Conservation (phyloP, 2,113 vertebrate species). For the Oreochromis niloticus region DNA sequence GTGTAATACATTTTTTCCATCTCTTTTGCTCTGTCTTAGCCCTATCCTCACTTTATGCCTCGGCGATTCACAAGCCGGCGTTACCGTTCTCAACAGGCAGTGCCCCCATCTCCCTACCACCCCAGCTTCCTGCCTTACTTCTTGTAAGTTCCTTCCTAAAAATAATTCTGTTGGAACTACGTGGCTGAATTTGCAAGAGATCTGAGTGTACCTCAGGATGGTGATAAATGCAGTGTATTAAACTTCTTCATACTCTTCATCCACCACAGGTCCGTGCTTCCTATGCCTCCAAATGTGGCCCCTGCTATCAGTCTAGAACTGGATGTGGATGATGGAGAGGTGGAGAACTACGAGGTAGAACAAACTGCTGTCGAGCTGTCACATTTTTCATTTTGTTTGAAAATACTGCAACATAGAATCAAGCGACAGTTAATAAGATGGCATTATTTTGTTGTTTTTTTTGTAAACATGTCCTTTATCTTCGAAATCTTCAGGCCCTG, state of each 20-base stretch:
- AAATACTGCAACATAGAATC: background rate
- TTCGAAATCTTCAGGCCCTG: slow-evolving; percentile 75
- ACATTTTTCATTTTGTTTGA: background rate
- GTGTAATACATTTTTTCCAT: background rate
- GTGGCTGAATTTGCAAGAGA: background rate
- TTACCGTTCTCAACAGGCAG: slow-evolving; percentile 88
- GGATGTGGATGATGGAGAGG: slow-evolving; percentile 96
- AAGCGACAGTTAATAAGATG: background rate
- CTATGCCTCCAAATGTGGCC: slow-evolving; percentile 89
- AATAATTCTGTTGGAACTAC: background rate
- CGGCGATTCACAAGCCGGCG: slow-evolving; percentile 88
- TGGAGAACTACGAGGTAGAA: slow-evolving; percentile 97
- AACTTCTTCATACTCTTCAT: background rate
- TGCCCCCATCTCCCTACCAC: slow-evolving; percentile 90
- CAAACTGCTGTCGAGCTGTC: background rate
- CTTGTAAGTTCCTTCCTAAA: slow-evolving; percentile 77
- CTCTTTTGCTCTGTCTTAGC: slow-evolving; percentile 59
- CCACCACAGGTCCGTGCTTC: slow-evolving; percentile 88
- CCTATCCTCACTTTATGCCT: slow-evolving; percentile 93
- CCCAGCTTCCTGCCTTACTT: slow-evolving; percentile 95
- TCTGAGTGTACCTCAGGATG: background rate
- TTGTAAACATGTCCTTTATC: background rate
- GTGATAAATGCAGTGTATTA: background rate
- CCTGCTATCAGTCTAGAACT: slow-evolving; percentile 93
- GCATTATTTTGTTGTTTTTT: background rate